Percentiles rank a stretch among this genome's conserved stretches.
Evolutionary conservation across 2,888 invertebrate genomes (phyloP).

Genomic region (Nomada ruficornis): DNA sequence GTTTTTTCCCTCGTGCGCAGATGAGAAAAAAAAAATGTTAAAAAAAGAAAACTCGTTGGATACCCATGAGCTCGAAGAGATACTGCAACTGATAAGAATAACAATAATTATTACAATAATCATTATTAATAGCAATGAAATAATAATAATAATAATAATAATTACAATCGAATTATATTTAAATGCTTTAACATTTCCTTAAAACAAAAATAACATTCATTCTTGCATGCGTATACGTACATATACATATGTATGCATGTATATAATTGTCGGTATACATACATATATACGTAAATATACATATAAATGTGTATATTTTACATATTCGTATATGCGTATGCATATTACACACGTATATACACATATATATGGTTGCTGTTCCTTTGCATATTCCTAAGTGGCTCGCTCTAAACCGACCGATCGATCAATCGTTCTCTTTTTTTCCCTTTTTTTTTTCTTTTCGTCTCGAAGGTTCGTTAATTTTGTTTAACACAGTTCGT

Average conservation of each 20-base stretch:
- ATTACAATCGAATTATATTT: conserved; percentile 68
- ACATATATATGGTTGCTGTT: conserved; percentile 27
- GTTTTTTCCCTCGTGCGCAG: background rate
- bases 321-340: conserved; percentile 3
- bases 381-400: conserved; percentile 35
- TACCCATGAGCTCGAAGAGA: background rate
- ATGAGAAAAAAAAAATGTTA: background rate
- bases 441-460: background rate
- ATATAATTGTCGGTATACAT: conserved; percentile 19
- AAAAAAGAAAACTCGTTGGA: background rate
- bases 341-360: conserved; percentile 24
- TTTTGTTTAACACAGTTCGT: conserved; percentile 56
- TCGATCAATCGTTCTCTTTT: conserved; percentile 46
- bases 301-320: conserved; percentile 2
- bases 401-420: conserved; percentile 47
- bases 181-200: conserved; percentile 72
- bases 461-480: conserved; percentile 25
- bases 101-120: conserved; percentile 56
- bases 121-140: conserved; percentile 43
- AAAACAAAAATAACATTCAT: conserved; percentile 70
- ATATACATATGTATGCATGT: conserved; percentile 38
- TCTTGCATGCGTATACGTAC: conserved; percentile 60
- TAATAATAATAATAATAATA: conserved; percentile 61
- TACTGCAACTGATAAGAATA: conserved; percentile 37
- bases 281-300: conserved; percentile 12